Evolutionary conservation across 2,888 invertebrate genomes (phyloP), one percentile per base, ranked within the genome.

Genomic region (Hecatera dysodea): DNA sequence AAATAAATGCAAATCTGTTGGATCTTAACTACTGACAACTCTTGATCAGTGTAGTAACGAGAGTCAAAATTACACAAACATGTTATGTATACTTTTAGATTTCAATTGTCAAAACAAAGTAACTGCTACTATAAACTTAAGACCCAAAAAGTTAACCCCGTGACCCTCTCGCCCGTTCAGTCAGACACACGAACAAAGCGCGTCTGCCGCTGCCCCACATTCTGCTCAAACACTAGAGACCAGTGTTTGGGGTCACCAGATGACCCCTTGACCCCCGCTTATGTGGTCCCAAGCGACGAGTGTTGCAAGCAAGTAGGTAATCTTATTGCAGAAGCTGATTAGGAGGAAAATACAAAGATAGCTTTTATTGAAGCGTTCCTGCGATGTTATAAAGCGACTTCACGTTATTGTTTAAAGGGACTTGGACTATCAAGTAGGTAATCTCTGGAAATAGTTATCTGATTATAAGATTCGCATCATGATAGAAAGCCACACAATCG

Each of bases 121-220:
- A 36, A n/a, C n/a, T n/a, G 5, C 52, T 50, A 19, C 1, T 22
- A 19, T 50, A 33, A 24, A 42, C 27, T 72, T 22, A 33, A 50
- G 27, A n/a, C 9, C 36, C 42, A 53, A 63, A 63, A 59, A 53
- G 11, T 36, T 59, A 46, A 29, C 36, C 52, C n/a, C 42, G 56
- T 76, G 57, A 80, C 66, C 61, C 46, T 24, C 62, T 62, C 27
- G 36, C 33, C 46, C 50, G n/a, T 46, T 39, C 22, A 33, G 62
- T 39, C 22, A 33, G 62, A 48, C 39, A 55, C 66, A 22, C 19
- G 33, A 67, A 70, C 60, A 68, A 63, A 72, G 24, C 42, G 55
- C 2, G 15, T 48, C 24, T 15, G 27, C 29, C 29, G 39, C 44
- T 61, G 81, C 44, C 67, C 84, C 61, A 77, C 64, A 78, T 82